Evolutionary conservation across 2,113 vertebrate genomes (phyloP).

Genomic region (Plestiodon gilberti): DNA sequence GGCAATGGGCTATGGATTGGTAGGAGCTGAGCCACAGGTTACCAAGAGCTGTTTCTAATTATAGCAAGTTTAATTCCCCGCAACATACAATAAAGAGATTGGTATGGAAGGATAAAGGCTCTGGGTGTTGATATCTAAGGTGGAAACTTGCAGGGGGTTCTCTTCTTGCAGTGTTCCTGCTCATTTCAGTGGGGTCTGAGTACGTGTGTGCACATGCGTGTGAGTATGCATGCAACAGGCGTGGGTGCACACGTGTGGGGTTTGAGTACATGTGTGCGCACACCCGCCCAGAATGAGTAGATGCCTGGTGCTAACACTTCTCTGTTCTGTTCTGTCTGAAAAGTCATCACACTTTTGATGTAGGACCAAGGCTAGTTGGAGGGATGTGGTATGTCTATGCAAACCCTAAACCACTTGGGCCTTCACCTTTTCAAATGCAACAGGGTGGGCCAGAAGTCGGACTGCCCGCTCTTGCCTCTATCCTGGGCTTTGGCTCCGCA

Average conservation of each 20-base stretch:
- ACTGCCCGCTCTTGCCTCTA: neutral
- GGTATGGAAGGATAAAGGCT: no score
- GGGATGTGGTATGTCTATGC: neutral
- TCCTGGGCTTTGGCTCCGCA: neutral
- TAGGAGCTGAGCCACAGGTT: neutral
- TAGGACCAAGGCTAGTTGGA: neutral
- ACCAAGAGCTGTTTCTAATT: neutral
- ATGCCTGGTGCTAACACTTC: neutral
- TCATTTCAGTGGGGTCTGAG: neutral
- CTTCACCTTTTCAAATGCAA: neutral
- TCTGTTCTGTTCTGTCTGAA: neutral
- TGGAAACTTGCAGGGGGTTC: neutral
- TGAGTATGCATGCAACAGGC: no score
- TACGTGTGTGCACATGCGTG: neutral
- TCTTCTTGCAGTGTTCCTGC: neutral
- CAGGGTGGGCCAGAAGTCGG: neutral
- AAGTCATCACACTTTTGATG: neutral
- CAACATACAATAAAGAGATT: neutral
- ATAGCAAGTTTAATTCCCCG: no score
- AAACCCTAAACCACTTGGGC: neutral
- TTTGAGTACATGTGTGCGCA: neutral
- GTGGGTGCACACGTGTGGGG: no score
- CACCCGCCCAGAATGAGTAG: no score
- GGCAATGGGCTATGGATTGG: neutral
- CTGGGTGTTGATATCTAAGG: no score